Evolutionary conservation across 2,888 invertebrate genomes (phyloP).

Genomic region (Caenorhabditis sinica): DNA sequence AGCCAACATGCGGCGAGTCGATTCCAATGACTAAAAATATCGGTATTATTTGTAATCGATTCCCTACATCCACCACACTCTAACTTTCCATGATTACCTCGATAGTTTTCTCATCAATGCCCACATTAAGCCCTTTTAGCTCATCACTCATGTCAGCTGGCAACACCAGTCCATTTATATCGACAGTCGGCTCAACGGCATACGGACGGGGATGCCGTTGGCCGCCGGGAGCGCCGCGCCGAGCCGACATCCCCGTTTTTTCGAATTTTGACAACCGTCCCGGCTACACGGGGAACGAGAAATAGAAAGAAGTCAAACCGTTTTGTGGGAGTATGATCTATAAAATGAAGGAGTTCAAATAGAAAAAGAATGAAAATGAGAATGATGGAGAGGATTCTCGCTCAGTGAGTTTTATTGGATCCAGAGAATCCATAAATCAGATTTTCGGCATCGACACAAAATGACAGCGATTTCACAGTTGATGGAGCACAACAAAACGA

Average conservation of each 20-base stretch:
- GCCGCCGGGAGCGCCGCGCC: conserved; percentile 57
- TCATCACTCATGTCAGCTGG: conserved; percentile 83
- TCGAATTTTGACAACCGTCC: conserved; percentile 8
- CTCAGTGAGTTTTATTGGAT: conserved; percentile 20
- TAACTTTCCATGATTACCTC: conserved; percentile 66
- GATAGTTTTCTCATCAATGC: conserved; percentile 77
- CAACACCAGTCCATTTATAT: conserved; percentile 79
- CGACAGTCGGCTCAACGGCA: conserved; percentile 68
- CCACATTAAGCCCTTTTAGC: conserved; percentile 80
- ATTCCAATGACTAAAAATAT: conserved; percentile 84
- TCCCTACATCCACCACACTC: background rate
- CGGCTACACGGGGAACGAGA: conserved; percentile 13
- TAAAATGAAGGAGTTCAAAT: background rate
- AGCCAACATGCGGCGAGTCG: conserved; percentile 84
- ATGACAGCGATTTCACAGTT: conserved; percentile 58
- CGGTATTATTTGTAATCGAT: background rate
- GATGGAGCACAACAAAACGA: conserved; percentile 44
- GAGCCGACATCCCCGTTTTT: conserved; percentile 67
- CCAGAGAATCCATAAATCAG: conserved; percentile 39
- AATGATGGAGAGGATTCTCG: background rate
- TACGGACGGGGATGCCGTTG: conserved; percentile 69
- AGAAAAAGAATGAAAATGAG: background rate
- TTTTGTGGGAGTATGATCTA: conserved; percentile 2
- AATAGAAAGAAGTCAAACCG: background rate
- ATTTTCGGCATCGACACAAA: conserved; percentile 34